Conservation (phyloP, 1,140 invertebrate species). For the Harlomillsia oculata region DNA sequence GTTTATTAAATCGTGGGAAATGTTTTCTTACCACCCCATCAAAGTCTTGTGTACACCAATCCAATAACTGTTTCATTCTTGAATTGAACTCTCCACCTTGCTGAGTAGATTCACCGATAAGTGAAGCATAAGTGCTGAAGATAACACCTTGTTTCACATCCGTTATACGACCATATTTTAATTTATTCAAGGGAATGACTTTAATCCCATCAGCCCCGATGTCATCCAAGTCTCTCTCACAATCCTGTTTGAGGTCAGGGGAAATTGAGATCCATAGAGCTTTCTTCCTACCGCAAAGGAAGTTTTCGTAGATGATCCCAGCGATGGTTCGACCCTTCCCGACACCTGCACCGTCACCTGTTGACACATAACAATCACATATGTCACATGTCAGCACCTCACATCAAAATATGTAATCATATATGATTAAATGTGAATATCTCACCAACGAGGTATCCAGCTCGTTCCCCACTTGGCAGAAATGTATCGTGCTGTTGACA, state of each 20-base stretch:
- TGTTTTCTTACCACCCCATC: conserved; percentile 61
- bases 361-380: conserved; percentile 11
- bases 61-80: conserved; percentile 84
- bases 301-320: conserved; percentile 97
- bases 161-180: conserved; percentile 92
- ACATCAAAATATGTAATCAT: neutral
- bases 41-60: conserved; percentile 96
- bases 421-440: neutral
- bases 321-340: conserved; percentile 98
- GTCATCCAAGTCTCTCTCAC: conserved; percentile 89
- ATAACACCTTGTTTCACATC: conserved; percentile 80
- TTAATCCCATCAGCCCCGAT: conserved; percentile 87
- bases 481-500: conserved; percentile 91
- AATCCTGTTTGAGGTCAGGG: conserved; percentile 96
- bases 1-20: too few species aligned
- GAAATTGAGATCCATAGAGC: conserved; percentile 97
- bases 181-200: conserved; percentile 83
- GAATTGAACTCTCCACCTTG: conserved; percentile 85
- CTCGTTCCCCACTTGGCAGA: conserved; percentile 77
- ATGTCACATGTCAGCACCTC: too few species aligned
- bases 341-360: conserved; percentile 96
- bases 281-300: conserved; percentile 79
- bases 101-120: conserved; percentile 87
- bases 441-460: conserved; percentile 87
- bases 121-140: conserved; percentile 93